Evolutionary conservation across 2,888 invertebrate genomes (phyloP).

Genomic region (Diaperis boleti): DNA sequence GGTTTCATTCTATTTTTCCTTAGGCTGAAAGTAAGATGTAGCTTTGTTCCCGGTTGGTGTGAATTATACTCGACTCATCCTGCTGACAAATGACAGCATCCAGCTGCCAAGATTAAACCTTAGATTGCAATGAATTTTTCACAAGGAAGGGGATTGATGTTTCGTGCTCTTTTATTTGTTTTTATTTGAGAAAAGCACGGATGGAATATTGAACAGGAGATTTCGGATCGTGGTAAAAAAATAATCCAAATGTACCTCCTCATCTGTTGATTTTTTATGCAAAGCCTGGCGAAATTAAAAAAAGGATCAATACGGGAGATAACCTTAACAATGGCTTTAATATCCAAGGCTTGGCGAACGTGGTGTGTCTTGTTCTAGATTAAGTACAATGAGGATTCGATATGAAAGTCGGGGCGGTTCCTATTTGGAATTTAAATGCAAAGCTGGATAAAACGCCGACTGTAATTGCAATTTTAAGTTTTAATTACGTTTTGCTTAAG

Average conservation of each 20-base stretch:
- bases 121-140: constrained; percentile 51
- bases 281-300: constrained; percentile 25
- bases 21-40: constrained; percentile 18
- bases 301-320: constrained; percentile 28
- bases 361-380: constrained; percentile 16
- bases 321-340: constrained; percentile 26
- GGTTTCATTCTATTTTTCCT: constrained; percentile 22
- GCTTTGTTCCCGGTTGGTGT: constrained; percentile 40
- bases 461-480: not conserved
- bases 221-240: not conserved
- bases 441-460: not conserved
- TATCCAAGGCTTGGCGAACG: not conserved
- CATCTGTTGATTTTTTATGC: constrained; percentile 7
- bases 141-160: constrained; percentile 31
- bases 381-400: constrained; percentile 12
- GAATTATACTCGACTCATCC: constrained; percentile 49
- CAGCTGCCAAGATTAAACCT: constrained; percentile 53
- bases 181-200: constrained; percentile 6
- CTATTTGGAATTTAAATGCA: constrained; percentile 8
- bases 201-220: constrained; percentile 15
- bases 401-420: not conserved
- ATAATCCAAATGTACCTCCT: constrained; percentile 15
- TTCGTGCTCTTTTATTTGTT: constrained; percentile 26
- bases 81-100: constrained; percentile 51
- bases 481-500: not conserved